These are phyloP conservation scores for Umimayanthus kanabou DNA, from an alignment of 92 coral and sea anemone species.

Conservation along the genomic window DNA sequence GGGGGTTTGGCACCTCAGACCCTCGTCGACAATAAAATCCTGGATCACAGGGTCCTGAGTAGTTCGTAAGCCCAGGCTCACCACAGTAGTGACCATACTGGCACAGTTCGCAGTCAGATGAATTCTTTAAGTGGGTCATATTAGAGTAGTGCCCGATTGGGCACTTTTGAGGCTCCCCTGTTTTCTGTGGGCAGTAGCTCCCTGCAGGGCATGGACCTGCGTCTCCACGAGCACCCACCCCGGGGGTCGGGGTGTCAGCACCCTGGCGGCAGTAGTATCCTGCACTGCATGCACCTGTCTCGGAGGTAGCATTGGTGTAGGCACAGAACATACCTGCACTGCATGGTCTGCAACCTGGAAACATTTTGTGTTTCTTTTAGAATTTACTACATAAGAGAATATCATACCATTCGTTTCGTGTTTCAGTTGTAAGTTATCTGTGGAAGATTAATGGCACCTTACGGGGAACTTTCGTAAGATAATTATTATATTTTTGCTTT, in stretches of 20 bases:
- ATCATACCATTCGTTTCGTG: no score
- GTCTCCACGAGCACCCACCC: conserved; percentile 64
- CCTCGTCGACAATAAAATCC: conserved; percentile 95
- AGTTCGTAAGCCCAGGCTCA: conserved; percentile 71
- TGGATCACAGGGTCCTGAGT: conserved; percentile 86
- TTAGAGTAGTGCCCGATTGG: conserved; percentile 95
- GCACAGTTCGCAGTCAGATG: conserved; percentile 79
- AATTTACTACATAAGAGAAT: background rate
- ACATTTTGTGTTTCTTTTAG: background rate
- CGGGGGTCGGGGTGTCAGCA: conserved; percentile 87
- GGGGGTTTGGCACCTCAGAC: conserved; percentile 87
- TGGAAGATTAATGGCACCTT: no score
- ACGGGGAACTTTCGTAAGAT: no score
- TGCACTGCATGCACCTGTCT: conserved; percentile 76
- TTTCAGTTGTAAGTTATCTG: no score
- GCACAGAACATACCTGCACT: conserved; percentile 96
- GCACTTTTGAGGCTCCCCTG: conserved; percentile 89
- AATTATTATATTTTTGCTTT: no score
- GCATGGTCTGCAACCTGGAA: conserved; percentile 91
- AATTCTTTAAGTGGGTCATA: conserved; percentile 63
- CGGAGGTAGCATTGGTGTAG: conserved; percentile 88
- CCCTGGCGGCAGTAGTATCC: conserved; percentile 95
- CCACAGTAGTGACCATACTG: conserved; percentile 93
- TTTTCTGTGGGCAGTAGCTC: conserved; percentile 78
- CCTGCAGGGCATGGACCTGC: conserved; percentile 98